Base-by-base conservation (phyloP, 2,888 invertebrate genomes). In the Cepaea hortensis region DNA sequence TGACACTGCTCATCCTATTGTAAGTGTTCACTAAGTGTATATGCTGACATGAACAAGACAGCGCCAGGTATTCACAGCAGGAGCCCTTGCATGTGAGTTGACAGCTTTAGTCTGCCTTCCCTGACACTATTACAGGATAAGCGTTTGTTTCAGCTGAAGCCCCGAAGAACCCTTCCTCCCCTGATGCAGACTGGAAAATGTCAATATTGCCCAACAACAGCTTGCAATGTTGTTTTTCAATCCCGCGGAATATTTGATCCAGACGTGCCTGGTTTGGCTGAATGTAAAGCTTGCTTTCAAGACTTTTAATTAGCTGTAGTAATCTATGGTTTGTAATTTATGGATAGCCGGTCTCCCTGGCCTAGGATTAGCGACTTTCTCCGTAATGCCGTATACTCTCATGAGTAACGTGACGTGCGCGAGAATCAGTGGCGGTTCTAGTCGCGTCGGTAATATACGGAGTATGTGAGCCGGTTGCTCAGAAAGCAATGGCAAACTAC, bases 181-280 rank as follows among this genome's bases (percentile, higher is more conserved):
- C 87, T 6, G 87, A 84, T 7, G 84, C 80, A 13, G 87, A 87
- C 20, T 80, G 81, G 61, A 73, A 87, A 55, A 84, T 79, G 72
- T 87, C 87, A 0, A 81, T 46, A 46, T 75, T 68, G 5, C 65
- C 72, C 35, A 35, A 35, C 23, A 73, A 9, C 5, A 62, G 73
- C 11, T 77, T 15, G 3, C 65, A 11, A 80, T 87, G 87, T n/a
- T 76, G 84, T 50, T 7, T 75, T 18, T 84, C 62, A 18, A 87
- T 76, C 11, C 75, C 73, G 13, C 48, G 48, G 11, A 81, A 4
- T 13, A 84, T 81, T 35, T 15, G 65, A 55, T 70, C 46, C 55
- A 81, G 50, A 15, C 70, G 20, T 11, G n/a, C 50, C 50, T 81
- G 62, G 75, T 76, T 81, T 18, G 84, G 61, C 75, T 48, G 48